A percentile compares a stretch with the other conserved stretches of the same genome.
Evolutionary conservation across 1,140 invertebrate genomes (phyloP).

Genomic region (Drosophila albomicans): DNA sequence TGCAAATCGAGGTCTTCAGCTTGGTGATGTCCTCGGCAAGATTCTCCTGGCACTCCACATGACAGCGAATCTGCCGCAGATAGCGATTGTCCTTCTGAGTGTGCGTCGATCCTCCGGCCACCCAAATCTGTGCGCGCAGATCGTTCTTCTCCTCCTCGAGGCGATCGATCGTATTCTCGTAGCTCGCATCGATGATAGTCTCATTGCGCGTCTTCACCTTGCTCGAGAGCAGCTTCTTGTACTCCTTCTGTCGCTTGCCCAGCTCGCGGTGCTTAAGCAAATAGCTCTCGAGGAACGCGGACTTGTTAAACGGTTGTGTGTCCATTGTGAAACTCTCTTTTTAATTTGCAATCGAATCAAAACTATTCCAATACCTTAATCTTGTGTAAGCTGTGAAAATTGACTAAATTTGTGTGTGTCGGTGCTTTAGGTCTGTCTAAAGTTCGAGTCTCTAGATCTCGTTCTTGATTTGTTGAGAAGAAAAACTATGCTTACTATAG

Average conservation of each 20-base stretch:
- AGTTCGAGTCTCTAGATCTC: not conserved
- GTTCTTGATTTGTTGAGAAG: not conserved
- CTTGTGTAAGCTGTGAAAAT: not conserved
- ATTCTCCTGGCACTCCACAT: slow-evolving; percentile 75
- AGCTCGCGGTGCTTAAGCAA: slow-evolving; percentile 74
- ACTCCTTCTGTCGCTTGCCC: slow-evolving; percentile 75
- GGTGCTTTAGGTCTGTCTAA: slow-evolving; percentile 4
- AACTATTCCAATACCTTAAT: not conserved
- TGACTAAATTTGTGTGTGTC: not conserved
- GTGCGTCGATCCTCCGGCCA: slow-evolving; percentile 69
- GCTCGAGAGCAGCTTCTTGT: slow-evolving; percentile 74
- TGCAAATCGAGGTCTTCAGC: slow-evolving; percentile 64
- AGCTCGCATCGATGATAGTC: slow-evolving; percentile 75
- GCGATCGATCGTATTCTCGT: slow-evolving; percentile 75
- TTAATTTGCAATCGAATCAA: slow-evolving; percentile 28
- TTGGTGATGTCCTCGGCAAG: slow-evolving; percentile 60
- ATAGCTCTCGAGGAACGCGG: slow-evolving; percentile 66
- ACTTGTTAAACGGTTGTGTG: slow-evolving; percentile 54
- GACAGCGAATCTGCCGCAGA: slow-evolving; percentile 62
- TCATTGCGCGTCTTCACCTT: slow-evolving; percentile 74
- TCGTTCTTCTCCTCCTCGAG: slow-evolving; percentile 75
- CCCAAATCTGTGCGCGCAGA: slow-evolving; percentile 78
- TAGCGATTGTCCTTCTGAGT: slow-evolving; percentile 48
- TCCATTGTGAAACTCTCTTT: slow-evolving; percentile 49
- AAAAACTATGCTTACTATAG: not conserved